These are phyloP conservation scores for Allacma fusca DNA, from an alignment of 2,888 invertebrate species.

Conservation along the genomic window DNA sequence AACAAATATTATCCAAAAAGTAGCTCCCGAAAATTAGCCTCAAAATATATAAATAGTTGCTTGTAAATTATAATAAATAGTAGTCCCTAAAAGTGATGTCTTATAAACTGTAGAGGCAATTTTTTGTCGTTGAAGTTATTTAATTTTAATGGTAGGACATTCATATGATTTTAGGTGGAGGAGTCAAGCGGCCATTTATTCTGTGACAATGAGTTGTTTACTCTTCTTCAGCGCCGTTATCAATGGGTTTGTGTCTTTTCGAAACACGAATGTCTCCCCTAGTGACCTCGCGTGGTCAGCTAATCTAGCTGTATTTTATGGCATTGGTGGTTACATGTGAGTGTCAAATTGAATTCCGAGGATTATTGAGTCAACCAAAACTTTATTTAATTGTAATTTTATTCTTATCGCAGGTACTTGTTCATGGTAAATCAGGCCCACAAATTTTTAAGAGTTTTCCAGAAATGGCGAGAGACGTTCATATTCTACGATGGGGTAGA, in stretches of 20 bases:
- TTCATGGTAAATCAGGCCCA: conserved; percentile 47
- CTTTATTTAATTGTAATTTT: background rate
- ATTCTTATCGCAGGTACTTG: conserved; percentile 41
- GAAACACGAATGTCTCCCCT: background rate
- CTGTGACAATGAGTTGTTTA: background rate
- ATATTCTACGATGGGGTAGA: conserved; percentile 49
- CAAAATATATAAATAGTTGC: too few relatives aligned
- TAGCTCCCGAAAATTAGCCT: too few relatives aligned
- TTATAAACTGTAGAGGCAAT: too few relatives aligned
- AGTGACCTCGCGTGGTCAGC: conserved; percentile 42
- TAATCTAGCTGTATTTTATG: conserved; percentile 47
- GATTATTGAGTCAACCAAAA: too few relatives aligned
- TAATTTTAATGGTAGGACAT: too few relatives aligned
- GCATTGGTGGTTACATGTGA: conserved; percentile 56
- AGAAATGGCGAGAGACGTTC: conserved; percentile 48
- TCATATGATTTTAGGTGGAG: conserved; percentile 42
- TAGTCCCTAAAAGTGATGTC: too few relatives aligned
- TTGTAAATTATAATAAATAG: too few relatives aligned
- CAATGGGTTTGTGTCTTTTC: conserved; percentile 24
- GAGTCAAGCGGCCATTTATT: conserved; percentile 16
- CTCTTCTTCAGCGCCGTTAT: conserved; percentile 21
- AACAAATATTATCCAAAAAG: too few relatives aligned
- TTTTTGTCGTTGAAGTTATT: too few relatives aligned
- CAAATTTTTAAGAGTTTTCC: conserved; percentile 40
- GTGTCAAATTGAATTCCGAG: background rate